phyloP scores from a whole-genome alignment of 1,140 invertebrate species.

The Diorhabda carinulata region DNA sequence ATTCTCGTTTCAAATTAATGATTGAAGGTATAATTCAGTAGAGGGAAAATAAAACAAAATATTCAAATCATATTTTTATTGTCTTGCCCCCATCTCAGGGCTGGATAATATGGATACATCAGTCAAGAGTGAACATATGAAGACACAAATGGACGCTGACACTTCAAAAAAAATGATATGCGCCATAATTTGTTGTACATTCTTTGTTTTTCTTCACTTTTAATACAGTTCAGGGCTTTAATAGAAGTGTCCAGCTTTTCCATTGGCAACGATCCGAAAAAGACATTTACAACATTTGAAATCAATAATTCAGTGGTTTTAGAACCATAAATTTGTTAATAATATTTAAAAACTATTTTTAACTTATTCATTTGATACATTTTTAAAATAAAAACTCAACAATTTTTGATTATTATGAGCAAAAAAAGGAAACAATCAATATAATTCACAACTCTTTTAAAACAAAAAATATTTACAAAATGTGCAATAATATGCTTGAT shows the following conservation, averaged over 20 bases:
- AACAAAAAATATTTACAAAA: no score
- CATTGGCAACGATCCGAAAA: slow-evolving; percentile 8
- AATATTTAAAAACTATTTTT: neutral
- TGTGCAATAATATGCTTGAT: no score
- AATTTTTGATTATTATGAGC: no score
- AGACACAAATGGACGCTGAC: slow-evolving; percentile 43
- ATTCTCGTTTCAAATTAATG: no score
- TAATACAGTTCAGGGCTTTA: slow-evolving; percentile 30
- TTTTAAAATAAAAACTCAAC: no score
- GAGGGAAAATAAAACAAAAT: neutral
- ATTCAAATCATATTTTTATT: slow-evolving; percentile 45
- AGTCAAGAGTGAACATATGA: slow-evolving; percentile 45
- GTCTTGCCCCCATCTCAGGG: slow-evolving; percentile 41
- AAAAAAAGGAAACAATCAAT: no score
- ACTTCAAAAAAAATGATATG: slow-evolving; percentile 39
- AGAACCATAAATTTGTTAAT: neutral
- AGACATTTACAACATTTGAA: neutral
- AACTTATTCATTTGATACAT: no score
- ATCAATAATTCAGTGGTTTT: neutral
- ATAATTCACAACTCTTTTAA: no score
- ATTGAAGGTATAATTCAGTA: no score
- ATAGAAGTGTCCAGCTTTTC: slow-evolving; percentile 14
- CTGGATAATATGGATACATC: slow-evolving; percentile 45
- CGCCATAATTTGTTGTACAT: slow-evolving; percentile 30
- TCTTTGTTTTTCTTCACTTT: slow-evolving; percentile 18